Base-by-base conservation (phyloP, 2,888 invertebrate genomes). In the Drosophila testacea region DNA sequence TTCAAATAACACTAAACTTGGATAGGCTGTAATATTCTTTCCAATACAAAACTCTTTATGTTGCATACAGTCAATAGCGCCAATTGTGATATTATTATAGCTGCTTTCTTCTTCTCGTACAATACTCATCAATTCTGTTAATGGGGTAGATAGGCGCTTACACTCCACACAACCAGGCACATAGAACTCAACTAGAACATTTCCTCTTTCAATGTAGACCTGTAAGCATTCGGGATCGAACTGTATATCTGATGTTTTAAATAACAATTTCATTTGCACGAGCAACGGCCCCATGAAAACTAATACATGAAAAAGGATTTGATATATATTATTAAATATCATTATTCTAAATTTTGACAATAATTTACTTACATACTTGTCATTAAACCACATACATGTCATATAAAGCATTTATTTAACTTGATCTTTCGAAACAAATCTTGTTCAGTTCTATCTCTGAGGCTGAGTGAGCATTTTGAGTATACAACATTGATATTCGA, bases 1-100 rank as follows among this genome's bases (percentile, higher is more conserved):
- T 11, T 16, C 4, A 13, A 68, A 71, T 6, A 71, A 30, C 1
- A 34, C 38, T 0, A 68, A 30, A n/a, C 34, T 51, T 10, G 68
- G 68, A 71, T 41, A 68, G 1, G 2, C 10, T 4, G 34, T 62
- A 9, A 71, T 11, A 51, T 68, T 68, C 34, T 13, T 39, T 1
- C 6, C 22, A 1, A 0, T 4, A 10, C 68, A 68, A 11, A 68
- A 68, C 2, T 7, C 2, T 6, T 2, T 6, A 10, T 51, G 4
- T 1, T 16, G 10, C 0, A 0, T 4, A 16, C 68, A 68, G 5
- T 62, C 30, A 0, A 68, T 2, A 1, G 46, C 11, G 2, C 50
- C 68, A n/a, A 71, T 10, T 46, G 27, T 28, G 28, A 69, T 22
- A n/a, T 34, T 22, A 3, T 11, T 44, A 44, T 44, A 11, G 13